Conservation (phyloP, 2,888 invertebrate genomes). For the Saturnia japonica region DNA sequence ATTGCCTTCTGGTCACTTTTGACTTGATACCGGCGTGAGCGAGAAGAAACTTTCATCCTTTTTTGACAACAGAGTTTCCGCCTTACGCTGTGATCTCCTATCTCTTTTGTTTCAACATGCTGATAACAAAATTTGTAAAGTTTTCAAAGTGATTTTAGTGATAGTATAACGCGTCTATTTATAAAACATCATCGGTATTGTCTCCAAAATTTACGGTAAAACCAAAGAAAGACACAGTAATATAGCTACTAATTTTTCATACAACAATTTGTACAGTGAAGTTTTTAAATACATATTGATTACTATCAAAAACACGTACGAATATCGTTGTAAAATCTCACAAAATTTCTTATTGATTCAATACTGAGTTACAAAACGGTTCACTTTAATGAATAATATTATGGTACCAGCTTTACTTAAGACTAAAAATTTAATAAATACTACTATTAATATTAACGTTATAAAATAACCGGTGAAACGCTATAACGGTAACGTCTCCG, state of each 20-base stretch:
- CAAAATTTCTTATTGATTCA: slow-evolving; percentile 67
- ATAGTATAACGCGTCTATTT: too few relatives aligned
- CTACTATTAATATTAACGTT: slow-evolving; percentile 49
- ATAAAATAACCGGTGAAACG: slow-evolving; percentile 40
- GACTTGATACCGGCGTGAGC: too few relatives aligned
- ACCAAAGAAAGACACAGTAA: neutral
- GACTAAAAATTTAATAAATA: slow-evolving; percentile 49
- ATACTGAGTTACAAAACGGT: slow-evolving; percentile 72
- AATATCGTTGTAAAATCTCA: slow-evolving; percentile 79
- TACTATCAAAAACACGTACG: slow-evolving; percentile 55
- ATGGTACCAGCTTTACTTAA: slow-evolving; percentile 65
- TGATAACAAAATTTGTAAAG: too few relatives aligned
- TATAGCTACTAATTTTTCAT: neutral
- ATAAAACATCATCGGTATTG: too few relatives aligned
- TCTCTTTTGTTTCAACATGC: too few relatives aligned
- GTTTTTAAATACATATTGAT: slow-evolving; percentile 36
- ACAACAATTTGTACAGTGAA: slow-evolving; percentile 29
- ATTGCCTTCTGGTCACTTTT: too few relatives aligned
- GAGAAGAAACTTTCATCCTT: too few relatives aligned
- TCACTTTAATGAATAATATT: slow-evolving; percentile 44
- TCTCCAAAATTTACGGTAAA: neutral
- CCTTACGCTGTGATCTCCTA: too few relatives aligned
- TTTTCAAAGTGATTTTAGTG: too few relatives aligned
- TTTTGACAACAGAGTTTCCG: too few relatives aligned
- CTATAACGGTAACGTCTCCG: slow-evolving; percentile 3